Base-by-base conservation (phyloP, 2,797 vertebrate species). In the Molossus alvarezi region DNA sequence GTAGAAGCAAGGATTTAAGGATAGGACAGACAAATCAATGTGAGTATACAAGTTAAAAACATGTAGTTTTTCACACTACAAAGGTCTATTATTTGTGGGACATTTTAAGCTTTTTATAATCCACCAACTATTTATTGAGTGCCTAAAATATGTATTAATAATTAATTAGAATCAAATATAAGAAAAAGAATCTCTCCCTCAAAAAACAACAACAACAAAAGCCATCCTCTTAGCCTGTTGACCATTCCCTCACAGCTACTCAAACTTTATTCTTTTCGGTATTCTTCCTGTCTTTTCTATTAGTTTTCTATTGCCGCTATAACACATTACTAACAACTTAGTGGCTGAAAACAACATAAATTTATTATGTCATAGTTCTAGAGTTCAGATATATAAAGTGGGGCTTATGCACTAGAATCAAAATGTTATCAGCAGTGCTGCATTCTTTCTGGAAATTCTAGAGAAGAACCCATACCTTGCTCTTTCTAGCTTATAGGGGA, bases 21-120 rank as follows among this genome's bases (percentile, higher is more conserved):
- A 60, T 15, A 86, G 8, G 20, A 3, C 6, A 64, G 41, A 12
- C 13, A 90, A 95, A 57, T 67, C 21, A 67, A 29, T 18, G 5
- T n/a, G 84, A 73, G 17, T 64, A 4, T 55, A 23, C 9, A 76
- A 85, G 6, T 88, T 88, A 95, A 62, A 92, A 82, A 88, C n/a
- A 60, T 23, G 33, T 57, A 3, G 1, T 5, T 77, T 93, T 88
- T 93, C 23, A 58, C 8, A 80, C 7, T 45, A 12, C 17, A 41
- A 12, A 67, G 21, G 8, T 17, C 10, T 91, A 6, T 65, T 17
- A 76, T 85, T 76, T 94, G 18, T 6, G n/a, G 27, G 6, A 17
- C 3, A 65, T 45, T 53, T 33, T 21, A 67, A 86, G 33, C 14
- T 10, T 72, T 95, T 91, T 85, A 23, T 72, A 91, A 62, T 89